These are phyloP conservation scores for Basileuterus tristriatus DNA, from an alignment of 2,797 vertebrate species.

Conservation along the genomic window DNA sequence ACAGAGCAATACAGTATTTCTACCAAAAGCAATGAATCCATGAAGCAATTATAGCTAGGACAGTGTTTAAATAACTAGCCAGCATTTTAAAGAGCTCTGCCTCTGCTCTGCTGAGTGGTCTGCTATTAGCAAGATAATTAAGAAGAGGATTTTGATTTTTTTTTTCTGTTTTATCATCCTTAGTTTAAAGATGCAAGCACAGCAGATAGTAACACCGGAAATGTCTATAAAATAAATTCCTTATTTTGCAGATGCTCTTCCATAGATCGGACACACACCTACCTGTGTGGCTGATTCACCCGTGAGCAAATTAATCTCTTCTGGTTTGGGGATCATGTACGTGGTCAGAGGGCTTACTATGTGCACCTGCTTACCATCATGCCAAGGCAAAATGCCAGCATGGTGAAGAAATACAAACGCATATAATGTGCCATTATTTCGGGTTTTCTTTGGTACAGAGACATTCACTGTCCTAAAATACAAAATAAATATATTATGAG, in stretches of 20 bases:
- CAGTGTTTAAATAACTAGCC: background rate
- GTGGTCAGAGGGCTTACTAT: conserved; percentile 88
- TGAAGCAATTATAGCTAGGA: background rate
- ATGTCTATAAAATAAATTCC: background rate
- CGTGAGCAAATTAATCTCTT: conserved; percentile 88
- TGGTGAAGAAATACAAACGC: conserved; percentile 92
- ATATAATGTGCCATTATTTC: conserved; percentile 88
- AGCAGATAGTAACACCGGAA: background rate
- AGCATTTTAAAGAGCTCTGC: background rate
- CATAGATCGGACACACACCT: background rate
- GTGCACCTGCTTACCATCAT: conserved; percentile 90
- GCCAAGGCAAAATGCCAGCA: conserved; percentile 86
- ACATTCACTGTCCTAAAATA: conserved; percentile 86
- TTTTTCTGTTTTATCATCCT: background rate
- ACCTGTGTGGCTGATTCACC: conserved; percentile 85
- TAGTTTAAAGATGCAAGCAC: background rate
- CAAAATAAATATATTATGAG: background rate
- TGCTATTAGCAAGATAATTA: background rate
- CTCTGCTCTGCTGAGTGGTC: background rate
- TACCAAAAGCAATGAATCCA: background rate
- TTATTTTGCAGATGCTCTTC: background rate
- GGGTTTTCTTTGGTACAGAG: conserved; percentile 86
- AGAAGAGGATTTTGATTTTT: background rate
- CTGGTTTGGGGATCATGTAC: conserved; percentile 82
- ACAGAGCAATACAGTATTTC: background rate